Conservation (phyloP, 1,140 invertebrate species). For the Bombyx mandarina region DNA sequence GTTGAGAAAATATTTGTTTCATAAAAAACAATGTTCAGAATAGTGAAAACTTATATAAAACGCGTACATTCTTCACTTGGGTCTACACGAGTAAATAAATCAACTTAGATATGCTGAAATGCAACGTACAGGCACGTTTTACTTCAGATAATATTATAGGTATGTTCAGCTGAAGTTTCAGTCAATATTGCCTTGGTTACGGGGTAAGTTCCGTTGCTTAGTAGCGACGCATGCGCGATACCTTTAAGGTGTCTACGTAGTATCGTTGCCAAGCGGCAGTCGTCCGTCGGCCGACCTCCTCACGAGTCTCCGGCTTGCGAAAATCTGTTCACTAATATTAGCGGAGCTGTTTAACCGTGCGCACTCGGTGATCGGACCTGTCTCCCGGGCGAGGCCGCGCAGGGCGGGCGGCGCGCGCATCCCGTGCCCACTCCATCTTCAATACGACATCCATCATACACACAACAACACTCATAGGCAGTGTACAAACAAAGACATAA, state of each 20-base stretch:
- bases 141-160: too few species aligned
- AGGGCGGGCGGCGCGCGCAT: slow-evolving; percentile 60
- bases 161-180: slow-evolving; percentile 9
- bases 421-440: slow-evolving; percentile 23
- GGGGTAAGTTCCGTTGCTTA: slow-evolving; percentile 24
- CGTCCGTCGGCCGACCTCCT: slow-evolving; percentile 21
- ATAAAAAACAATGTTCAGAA: too few species aligned
- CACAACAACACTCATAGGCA: slow-evolving; percentile 22
- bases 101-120: too few species aligned
- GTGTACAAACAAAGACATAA: slow-evolving; percentile 7
- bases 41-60: too few species aligned
- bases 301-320: slow-evolving; percentile 30
- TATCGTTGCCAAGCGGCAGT: slow-evolving; percentile 10
- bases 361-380: slow-evolving; percentile 15
- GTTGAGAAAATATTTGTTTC: too few species aligned
- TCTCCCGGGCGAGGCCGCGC: slow-evolving; percentile 31
- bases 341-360: slow-evolving; percentile 24
- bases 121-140: too few species aligned
- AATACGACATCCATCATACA: slow-evolving; percentile 26
- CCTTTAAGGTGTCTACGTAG: slow-evolving; percentile 4
- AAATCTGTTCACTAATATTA: slow-evolving; percentile 41
- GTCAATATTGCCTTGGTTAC: slow-evolving; percentile 26
- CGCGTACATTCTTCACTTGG: too few species aligned
- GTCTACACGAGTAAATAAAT: too few species aligned
- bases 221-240: slow-evolving; percentile 27